Evolutionary conservation across 2,797 vertebrate species (phyloP), one percentile per base, ranked within the genome.

Genomic region (Hylomyscus alleni): DNA sequence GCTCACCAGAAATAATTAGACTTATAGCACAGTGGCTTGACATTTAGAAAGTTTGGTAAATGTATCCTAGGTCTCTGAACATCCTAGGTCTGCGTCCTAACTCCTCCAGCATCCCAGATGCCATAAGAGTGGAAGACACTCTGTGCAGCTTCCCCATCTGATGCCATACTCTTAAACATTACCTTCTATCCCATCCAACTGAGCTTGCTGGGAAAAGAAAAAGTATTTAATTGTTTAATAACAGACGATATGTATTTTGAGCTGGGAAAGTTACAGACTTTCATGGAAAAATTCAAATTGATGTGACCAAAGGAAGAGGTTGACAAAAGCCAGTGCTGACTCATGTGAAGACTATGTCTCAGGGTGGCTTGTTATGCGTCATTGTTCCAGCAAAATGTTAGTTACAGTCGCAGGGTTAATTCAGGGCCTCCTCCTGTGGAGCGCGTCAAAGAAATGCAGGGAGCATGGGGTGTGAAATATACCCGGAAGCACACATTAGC

Each of bases 361-460:
- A 24, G 34, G 44, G 26, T 54, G 47, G 40, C 65, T 89, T 65
- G 62, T 89, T 95, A 52, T 9, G 3, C 15, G 31, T 89, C 44
- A 78, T 56, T 84, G 19, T 58, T 82, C 60, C 1, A 85, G 87
- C 37, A 91, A 94, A 77, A 29, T 1, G 1, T 60, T 92, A 91
- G 95, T 97, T 91, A 93, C 84, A 72, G 95, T 87, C 76, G 72
- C n/a, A 37, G 80, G 90, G 80, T 60, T 82, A 86, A 91, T 50
- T 90, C 37, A 82, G 62, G 95, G 90, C 72, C 40, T 60, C n/a
- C 92, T 95, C 54, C 73, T 87, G 20, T 37, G 75, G 12, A 84
- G 72, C 1, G 2, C 54, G 92, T 93, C 58, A 87, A 44, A 85
- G 91, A 29, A 77, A 93, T 34, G 90, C 13, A 56, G n/a, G 60